phyloP scores from a whole-genome alignment of 2,113 vertebrate genomes.

The Tretioscincus oriximinensis region DNA sequence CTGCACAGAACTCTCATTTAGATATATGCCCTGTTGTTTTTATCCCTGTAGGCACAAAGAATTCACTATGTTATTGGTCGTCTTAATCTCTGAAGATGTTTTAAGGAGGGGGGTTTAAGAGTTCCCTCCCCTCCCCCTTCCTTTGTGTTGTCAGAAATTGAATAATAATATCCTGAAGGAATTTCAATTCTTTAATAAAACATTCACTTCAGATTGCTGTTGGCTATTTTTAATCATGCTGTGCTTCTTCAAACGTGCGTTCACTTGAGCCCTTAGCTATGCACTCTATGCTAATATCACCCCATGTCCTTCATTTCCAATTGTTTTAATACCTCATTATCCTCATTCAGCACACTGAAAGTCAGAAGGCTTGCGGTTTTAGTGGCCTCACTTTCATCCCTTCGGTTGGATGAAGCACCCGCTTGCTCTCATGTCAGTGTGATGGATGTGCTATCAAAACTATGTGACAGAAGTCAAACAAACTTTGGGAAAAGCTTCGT shows the following conservation, averaged over 20 bases:
- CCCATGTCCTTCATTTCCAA: slow-evolving; percentile 17
- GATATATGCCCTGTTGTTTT: slow-evolving; percentile 6
- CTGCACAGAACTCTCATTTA: slow-evolving; percentile 12
- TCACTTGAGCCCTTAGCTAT: slow-evolving; percentile 21
- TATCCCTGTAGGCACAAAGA: slow-evolving; percentile 26
- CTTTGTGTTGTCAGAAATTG: slow-evolving; percentile 28
- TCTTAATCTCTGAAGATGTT: neutral
- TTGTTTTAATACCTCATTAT: slow-evolving; percentile 19
- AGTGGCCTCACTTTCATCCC: slow-evolving; percentile 12
- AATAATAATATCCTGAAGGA: slow-evolving; percentile 40
- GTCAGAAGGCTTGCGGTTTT: neutral
- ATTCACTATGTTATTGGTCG: neutral
- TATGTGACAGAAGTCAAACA: neutral
- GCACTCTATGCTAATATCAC: slow-evolving; percentile 25
- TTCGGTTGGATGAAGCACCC: neutral
- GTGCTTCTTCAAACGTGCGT: slow-evolving; percentile 30
- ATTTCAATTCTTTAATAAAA: slow-evolving; percentile 55
- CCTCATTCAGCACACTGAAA: slow-evolving; percentile 19
- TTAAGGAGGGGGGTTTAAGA: neutral
- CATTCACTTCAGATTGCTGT: slow-evolving; percentile 28
- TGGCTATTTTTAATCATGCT: slow-evolving; percentile 45
- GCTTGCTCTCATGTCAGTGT: neutral
- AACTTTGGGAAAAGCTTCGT: neutral
- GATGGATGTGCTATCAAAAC: neutral
- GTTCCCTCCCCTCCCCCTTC: slow-evolving; percentile 25